Evolutionary conservation across 2,113 vertebrate species (phyloP).

Genomic region (Zosterops borbonicus): DNA sequence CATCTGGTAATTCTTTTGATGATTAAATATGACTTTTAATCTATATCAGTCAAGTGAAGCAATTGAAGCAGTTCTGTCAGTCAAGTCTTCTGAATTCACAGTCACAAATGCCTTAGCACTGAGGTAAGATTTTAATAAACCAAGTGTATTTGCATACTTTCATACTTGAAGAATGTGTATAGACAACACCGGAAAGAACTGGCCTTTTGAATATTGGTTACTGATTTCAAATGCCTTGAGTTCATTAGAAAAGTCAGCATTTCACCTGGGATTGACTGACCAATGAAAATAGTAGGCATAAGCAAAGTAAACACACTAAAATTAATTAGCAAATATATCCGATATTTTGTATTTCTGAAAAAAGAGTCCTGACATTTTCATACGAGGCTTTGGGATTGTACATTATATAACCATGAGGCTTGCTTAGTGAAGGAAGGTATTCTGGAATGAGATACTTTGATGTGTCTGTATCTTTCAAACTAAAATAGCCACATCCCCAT

Average conservation of each 20-base stretch:
- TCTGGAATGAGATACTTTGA: not conserved
- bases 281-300: conserved; percentile 2
- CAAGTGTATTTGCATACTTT: conserved; percentile 27
- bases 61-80: conserved; percentile 7
- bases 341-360: conserved; percentile 23
- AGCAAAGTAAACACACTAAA: conserved; percentile 18
- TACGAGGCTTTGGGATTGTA: not conserved
- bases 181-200: not conserved
- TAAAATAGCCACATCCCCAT: not conserved
- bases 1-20: not conserved
- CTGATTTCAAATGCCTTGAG: conserved; percentile 62
- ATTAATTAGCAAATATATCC: conserved; percentile 48
- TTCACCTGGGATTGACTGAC: not conserved
- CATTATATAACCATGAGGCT: not conserved
- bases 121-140: conserved; percentile 7
- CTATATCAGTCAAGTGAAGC: not conserved
- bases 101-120: not conserved
- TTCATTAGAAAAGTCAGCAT: conserved; percentile 49
- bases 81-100: not conserved
- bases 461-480: not conserved
- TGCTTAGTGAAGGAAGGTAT: not conserved
- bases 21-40: not conserved
- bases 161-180: not conserved
- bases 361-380: conserved; percentile 43
- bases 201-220: conserved; percentile 50